phyloP scores from a whole-genome alignment of 2,113 vertebrate species.

The Forbesichthys agassizii region DNA sequence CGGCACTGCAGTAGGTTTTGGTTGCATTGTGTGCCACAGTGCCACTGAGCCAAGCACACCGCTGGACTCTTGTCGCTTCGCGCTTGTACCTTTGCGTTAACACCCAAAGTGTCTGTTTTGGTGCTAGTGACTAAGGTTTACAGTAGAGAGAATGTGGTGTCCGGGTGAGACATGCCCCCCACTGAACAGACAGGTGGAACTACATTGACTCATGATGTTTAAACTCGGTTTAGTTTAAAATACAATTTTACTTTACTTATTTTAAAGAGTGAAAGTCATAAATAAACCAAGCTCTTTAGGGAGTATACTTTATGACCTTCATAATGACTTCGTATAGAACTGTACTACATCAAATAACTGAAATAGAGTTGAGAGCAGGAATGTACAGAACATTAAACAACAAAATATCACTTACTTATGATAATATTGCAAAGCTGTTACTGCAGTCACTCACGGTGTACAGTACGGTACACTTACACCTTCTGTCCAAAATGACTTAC shows the following conservation, averaged over 20 bases:
- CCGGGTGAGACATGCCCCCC: no score
- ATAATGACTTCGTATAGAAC: no score
- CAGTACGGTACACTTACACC: no score
- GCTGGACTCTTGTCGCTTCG: slow-evolving; percentile 21
- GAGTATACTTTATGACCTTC: background rate
- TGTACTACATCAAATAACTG: no score
- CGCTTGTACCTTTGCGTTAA: background rate
- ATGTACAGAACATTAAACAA: background rate
- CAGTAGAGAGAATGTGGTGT: no score
- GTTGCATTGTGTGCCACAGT: slow-evolving; percentile 20
- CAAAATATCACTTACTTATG: no score
- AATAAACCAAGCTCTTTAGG: background rate
- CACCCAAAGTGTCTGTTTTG: no score
- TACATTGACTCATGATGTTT: background rate
- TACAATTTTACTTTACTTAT: slow-evolving; percentile 16
- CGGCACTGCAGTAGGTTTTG: slow-evolving; percentile 30
- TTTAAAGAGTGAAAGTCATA: slow-evolving; percentile 6
- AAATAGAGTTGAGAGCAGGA: background rate
- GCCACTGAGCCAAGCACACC: slow-evolving; percentile 28
- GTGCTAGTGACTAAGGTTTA: no score
- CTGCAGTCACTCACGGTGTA: no score
- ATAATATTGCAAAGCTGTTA: no score
- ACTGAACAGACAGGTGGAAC: no score
- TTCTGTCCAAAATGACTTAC: no score
- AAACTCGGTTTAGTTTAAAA: slow-evolving; percentile 41